Evolutionary conservation across 2,113 vertebrate species (phyloP).

Genomic region (Siniperca knerii): DNA sequence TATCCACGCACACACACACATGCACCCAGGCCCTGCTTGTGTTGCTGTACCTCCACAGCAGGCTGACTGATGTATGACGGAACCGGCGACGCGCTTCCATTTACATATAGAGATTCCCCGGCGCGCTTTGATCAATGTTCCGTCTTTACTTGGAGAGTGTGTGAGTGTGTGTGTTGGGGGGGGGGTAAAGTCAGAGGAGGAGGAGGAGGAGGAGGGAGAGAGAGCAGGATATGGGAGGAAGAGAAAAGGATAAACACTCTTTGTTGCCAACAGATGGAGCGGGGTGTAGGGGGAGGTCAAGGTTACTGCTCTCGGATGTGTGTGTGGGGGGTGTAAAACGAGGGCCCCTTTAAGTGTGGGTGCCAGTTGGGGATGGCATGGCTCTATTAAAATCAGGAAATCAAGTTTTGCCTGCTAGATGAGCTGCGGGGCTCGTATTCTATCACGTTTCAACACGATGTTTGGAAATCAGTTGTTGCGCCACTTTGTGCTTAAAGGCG

Average conservation of each 20-base stretch:
- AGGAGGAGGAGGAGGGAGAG: background rate
- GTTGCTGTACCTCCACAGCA: constrained; percentile 36
- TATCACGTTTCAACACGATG: background rate
- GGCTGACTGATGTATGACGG: constrained; percentile 90
- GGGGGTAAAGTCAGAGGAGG: constrained; percentile 7
- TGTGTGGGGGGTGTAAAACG: constrained; percentile 16
- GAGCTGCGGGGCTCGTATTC: background rate
- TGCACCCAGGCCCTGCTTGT: background rate
- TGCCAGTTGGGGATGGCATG: background rate
- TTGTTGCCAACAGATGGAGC: constrained; percentile 93
- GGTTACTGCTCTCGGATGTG: constrained; percentile 83
- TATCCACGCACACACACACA: background rate
- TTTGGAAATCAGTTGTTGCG: background rate
- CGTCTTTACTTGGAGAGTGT: constrained; percentile 77
- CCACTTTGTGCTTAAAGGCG: background rate
- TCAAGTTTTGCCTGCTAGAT: constrained; percentile 10
- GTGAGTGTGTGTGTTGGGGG: constrained; percentile 23
- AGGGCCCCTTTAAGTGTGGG: constrained; percentile 33
- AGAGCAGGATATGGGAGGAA: constrained; percentile 34
- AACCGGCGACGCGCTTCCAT: constrained; percentile 85
- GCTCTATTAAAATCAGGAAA: constrained; percentile 12
- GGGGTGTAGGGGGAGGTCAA: constrained; percentile 92
- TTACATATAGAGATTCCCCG: constrained; percentile 90
- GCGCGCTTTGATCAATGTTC: constrained; percentile 90
- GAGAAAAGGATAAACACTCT: constrained; percentile 74